Evolutionary conservation across 2,888 invertebrate genomes (phyloP).

Genomic region (Xestobium rufovillosum): DNA sequence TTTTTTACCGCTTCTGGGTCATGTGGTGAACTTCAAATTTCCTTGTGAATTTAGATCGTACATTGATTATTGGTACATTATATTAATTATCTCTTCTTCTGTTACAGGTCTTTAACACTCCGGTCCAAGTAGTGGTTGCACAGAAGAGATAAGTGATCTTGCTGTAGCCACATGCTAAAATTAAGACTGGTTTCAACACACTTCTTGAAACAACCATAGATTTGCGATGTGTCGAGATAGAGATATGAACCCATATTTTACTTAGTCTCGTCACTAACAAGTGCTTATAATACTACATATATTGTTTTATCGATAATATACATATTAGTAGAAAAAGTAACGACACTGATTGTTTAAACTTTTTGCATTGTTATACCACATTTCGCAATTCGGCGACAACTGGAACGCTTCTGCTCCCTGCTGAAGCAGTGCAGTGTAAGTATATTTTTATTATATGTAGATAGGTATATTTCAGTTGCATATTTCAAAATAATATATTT

Average conservation of each 20-base stretch:
- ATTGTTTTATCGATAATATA: no score
- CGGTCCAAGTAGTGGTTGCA: not conserved
- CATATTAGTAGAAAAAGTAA: not conserved
- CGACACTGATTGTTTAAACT: no score
- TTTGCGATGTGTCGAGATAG: slow-evolving; percentile 65
- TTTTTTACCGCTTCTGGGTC: no score
- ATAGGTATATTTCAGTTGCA: no score
- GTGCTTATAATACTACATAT: no score
- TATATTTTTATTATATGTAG: slow-evolving; percentile 14
- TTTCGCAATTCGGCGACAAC: slow-evolving; percentile 30
- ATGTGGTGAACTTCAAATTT: no score
- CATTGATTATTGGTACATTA: no score
- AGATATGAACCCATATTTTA: slow-evolving; percentile 56
- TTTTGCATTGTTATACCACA: slow-evolving; percentile 10
- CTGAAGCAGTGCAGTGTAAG: slow-evolving; percentile 34
- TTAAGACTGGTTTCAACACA: slow-evolving; percentile 88
- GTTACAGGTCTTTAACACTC: slow-evolving; percentile 1
- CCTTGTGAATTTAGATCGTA: no score
- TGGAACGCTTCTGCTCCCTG: slow-evolving; percentile 32
- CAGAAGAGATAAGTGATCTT: slow-evolving; percentile 12
- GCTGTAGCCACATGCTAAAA: slow-evolving; percentile 67
- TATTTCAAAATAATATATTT: no score
- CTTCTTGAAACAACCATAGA: slow-evolving; percentile 89
- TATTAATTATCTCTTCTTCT: no score
- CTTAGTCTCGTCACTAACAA: not conserved